Conservation (phyloP, 2,888 invertebrate genomes). For the Mythimna vitellina region DNA sequence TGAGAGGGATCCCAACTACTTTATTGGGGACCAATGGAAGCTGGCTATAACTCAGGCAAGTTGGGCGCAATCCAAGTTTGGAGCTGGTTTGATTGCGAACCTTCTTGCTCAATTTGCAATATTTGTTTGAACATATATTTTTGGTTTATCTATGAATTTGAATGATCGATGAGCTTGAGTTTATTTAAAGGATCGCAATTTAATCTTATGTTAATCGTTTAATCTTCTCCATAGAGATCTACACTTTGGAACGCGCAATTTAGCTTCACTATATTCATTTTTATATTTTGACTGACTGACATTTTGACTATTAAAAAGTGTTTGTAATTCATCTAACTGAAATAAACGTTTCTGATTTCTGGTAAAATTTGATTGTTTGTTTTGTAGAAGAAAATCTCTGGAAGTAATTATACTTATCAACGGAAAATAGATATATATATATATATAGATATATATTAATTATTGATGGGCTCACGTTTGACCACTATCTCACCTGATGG, state of each 20-base stretch:
- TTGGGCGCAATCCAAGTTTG: conserved; percentile 75
- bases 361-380: background rate
- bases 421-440: no score
- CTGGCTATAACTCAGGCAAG: conserved; percentile 72
- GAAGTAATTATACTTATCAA: no score
- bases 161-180: conserved; percentile 35
- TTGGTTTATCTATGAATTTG: conserved; percentile 31
- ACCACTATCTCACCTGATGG: no score
- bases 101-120: conserved; percentile 66
- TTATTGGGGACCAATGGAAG: conserved; percentile 68
- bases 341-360: no score
- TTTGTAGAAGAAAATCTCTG: background rate
- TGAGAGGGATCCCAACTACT: conserved; percentile 75
- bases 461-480: no score
- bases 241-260: no score
- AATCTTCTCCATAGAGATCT: no score
- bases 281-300: no score
- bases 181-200: background rate
- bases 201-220: background rate
- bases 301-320: no score
- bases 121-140: conserved; percentile 57
- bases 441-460: no score
- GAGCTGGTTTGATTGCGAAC: conserved; percentile 73
- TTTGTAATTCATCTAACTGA: no score
- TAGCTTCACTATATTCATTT: no score